These are phyloP conservation scores for Amia ocellicauda DNA, from an alignment of 2,113 vertebrate genomes.

Conservation along the genomic window DNA sequence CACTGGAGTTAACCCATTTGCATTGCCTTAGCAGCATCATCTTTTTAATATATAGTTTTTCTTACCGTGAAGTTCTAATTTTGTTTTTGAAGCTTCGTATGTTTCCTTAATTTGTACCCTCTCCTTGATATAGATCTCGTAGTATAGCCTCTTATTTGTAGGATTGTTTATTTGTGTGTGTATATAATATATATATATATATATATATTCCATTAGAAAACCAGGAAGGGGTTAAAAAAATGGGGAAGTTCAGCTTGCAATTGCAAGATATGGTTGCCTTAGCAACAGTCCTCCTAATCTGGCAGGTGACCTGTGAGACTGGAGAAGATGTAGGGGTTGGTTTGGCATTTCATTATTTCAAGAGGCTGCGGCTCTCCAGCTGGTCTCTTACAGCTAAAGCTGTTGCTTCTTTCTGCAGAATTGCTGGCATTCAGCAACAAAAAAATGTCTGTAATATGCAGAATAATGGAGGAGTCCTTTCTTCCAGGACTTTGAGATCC, in stretches of 20 bases:
- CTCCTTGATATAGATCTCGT: too few relatives aligned
- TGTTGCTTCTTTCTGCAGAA: conserved; percentile 9
- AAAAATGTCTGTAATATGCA: conserved; percentile 41
- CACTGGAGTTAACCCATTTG: too few relatives aligned
- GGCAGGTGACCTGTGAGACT: conserved; percentile 89
- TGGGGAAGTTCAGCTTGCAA: conserved; percentile 77
- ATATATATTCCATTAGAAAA: background rate
- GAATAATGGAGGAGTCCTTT: conserved; percentile 40
- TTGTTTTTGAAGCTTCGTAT: background rate
- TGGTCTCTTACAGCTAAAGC: conserved; percentile 11
- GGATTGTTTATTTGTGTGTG: too few relatives aligned
- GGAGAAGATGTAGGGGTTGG: conserved; percentile 73
- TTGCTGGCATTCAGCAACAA: conserved; percentile 21
- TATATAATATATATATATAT: background rate
- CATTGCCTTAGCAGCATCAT: too few relatives aligned
- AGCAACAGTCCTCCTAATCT: conserved; percentile 90
- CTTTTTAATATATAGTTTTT: too few relatives aligned
- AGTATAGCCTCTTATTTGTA: background rate
- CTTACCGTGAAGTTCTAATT: background rate
- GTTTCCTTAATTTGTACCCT: background rate
- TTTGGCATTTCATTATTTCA: conserved; percentile 81
- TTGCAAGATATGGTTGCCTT: conserved; percentile 86
- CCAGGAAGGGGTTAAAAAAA: conserved; percentile 76
- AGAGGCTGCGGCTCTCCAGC: conserved; percentile 44
- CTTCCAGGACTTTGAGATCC: conserved; percentile 27